These are phyloP conservation scores for Liodrosophila aerea DNA, from an alignment of 2,888 invertebrate genomes.

Conservation along the genomic window DNA sequence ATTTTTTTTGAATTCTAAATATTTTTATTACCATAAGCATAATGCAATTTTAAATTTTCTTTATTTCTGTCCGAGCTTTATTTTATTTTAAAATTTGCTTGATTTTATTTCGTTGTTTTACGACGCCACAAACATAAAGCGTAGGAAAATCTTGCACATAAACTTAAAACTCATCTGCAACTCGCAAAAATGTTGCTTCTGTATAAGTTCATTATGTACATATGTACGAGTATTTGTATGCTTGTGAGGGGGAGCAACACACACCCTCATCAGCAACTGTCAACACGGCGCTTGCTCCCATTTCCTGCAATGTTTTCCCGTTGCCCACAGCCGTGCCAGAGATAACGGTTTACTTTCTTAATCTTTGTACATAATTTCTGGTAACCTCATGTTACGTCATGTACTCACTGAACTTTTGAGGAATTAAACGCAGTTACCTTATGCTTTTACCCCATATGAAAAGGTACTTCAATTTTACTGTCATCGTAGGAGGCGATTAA, in stretches of 20 bases:
- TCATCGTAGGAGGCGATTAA: neutral
- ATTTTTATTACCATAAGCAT: constrained; percentile 26
- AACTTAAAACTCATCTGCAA: constrained; percentile 45
- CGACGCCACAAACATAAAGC: constrained; percentile 43
- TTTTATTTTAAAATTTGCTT: constrained; percentile 38
- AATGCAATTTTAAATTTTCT: too few relatives aligned
- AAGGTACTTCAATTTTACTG: neutral
- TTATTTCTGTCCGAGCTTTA: constrained; percentile 9
- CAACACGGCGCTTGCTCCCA: constrained; percentile 52
- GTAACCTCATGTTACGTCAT: constrained; percentile 57
- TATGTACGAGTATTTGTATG: neutral
- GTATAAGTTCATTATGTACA: constrained; percentile 50
- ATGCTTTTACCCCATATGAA: constrained; percentile 11
- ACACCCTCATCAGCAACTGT: constrained; percentile 45
- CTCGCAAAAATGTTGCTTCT: constrained; percentile 28
- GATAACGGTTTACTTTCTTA: constrained; percentile 75
- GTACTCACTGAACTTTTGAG: constrained; percentile 21
- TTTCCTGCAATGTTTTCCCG: constrained; percentile 24
- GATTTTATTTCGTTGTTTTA: constrained; percentile 32
- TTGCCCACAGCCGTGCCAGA: constrained; percentile 52
- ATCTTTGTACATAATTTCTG: constrained; percentile 71
- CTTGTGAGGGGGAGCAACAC: neutral
- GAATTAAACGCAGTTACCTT: constrained; percentile 15
- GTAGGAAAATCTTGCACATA: constrained; percentile 49
- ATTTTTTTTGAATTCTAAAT: constrained; percentile 22